These are phyloP conservation scores for Entomobrya multifasciata DNA, from an alignment of 2,888 invertebrate genomes.

Conservation along the genomic window DNA sequence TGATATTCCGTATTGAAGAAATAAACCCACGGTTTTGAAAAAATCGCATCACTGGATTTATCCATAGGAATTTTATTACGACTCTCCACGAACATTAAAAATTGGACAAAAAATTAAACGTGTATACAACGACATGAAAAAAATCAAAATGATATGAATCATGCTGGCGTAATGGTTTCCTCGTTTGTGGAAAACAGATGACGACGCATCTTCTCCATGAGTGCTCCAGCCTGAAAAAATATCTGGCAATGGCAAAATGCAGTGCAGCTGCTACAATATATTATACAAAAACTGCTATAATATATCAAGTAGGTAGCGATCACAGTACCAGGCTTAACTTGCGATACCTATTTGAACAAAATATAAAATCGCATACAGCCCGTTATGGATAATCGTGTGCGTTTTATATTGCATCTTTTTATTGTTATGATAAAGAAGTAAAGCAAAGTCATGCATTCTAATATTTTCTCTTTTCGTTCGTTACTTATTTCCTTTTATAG, in stretches of 20 bases:
- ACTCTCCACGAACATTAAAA: neutral
- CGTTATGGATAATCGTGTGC: conserved; percentile 21
- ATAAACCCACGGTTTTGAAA: too few relatives aligned
- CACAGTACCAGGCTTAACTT: too few relatives aligned
- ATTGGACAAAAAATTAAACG: neutral
- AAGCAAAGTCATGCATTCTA: conserved; percentile 64
- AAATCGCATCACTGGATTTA: too few relatives aligned
- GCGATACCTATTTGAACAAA: neutral
- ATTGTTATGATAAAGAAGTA: conserved; percentile 50
- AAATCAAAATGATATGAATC: conserved; percentile 55
- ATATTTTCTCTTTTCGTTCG: conserved; percentile 1
- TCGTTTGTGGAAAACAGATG: conserved; percentile 72
- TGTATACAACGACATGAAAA: neutral
- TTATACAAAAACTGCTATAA: too few relatives aligned
- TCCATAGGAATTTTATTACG: too few relatives aligned
- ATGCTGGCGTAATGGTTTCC: conserved; percentile 59
- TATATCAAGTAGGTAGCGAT: too few relatives aligned
- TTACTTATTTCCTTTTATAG: neutral
- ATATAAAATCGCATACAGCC: neutral
- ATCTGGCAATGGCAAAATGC: neutral
- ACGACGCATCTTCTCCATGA: conserved; percentile 65
- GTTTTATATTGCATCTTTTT: conserved; percentile 15
- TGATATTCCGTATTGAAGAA: too few relatives aligned
- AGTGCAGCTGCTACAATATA: neutral
- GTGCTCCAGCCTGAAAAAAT: conserved; percentile 7